Evolutionary conservation across 2,888 invertebrate species (phyloP).

Genomic region (Rhingia rostrata): DNA sequence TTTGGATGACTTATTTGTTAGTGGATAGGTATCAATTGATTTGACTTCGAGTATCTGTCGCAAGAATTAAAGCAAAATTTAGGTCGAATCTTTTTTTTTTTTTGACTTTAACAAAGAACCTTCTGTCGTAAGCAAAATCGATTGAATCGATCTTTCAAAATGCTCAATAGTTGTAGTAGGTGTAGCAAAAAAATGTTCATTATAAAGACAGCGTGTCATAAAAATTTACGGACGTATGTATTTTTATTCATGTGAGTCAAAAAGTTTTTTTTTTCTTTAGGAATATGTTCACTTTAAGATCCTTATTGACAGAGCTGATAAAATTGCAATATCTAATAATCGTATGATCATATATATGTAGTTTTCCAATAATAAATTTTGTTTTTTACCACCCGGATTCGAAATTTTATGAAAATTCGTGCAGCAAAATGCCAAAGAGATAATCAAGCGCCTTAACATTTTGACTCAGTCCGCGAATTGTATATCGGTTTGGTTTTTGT

Average conservation of each 20-base stretch:
- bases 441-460: no score
- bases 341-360: no score
- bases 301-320: no score
- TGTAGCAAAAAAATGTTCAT: not conserved
- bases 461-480: no score
- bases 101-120: constrained; percentile 26
- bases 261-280: no score
- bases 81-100: constrained; percentile 3
- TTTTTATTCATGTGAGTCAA: not conserved
- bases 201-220: not conserved
- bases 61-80: constrained; percentile 28
- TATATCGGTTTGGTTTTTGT: no score
- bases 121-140: constrained; percentile 1
- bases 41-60: constrained; percentile 33
- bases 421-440: no score
- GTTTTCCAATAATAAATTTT: no score
- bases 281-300: no score
- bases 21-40: constrained; percentile 34
- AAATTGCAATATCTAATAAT: no score
- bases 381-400: no score
- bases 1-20: not conserved
- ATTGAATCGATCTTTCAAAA: constrained; percentile 25
- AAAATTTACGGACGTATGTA: not conserved
- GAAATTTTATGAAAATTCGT: no score
- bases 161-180: constrained; percentile 2